These are phyloP conservation scores for Diploptera punctata DNA, from an alignment of 2,888 invertebrate genomes.

Conservation along the genomic window DNA sequence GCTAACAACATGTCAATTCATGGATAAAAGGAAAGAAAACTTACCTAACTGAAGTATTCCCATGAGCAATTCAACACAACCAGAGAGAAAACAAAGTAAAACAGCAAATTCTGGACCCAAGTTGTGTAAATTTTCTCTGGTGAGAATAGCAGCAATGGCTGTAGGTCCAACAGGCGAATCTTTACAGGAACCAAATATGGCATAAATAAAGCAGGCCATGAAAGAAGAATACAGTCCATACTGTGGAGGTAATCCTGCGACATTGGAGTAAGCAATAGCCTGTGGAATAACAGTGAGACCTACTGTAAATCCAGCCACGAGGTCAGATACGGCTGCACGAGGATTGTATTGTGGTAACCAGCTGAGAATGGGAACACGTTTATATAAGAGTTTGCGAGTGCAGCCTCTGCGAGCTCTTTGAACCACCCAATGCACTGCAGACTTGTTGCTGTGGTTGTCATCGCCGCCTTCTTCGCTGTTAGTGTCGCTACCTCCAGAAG, in stretches of 20 bases:
- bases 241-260: slow-evolving; percentile 80
- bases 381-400: slow-evolving; percentile 66
- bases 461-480: not conserved
- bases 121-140: slow-evolving; percentile 74
- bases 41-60: slow-evolving; percentile 76
- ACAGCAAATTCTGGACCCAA: slow-evolving; percentile 75
- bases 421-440: slow-evolving; percentile 26
- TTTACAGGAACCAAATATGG: slow-evolving; percentile 86
- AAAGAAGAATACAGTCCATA: slow-evolving; percentile 96
- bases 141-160: slow-evolving; percentile 84
- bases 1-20: no score
- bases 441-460: not conserved
- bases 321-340: slow-evolving; percentile 66
- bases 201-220: slow-evolving; percentile 91
- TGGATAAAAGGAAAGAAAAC: slow-evolving; percentile 43
- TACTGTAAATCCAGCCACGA: slow-evolving; percentile 78
- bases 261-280: slow-evolving; percentile 76
- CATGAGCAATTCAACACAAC: slow-evolving; percentile 73
- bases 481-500: not conserved
- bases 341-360: slow-evolving; percentile 72
- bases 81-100: slow-evolving; percentile 73
- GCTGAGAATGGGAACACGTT: slow-evolving; percentile 68
- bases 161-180: slow-evolving; percentile 92
- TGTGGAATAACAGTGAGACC: slow-evolving; percentile 81
- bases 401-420: slow-evolving; percentile 55